Evolutionary conservation across 2,797 vertebrate genomes (phyloP), one percentile per base, ranked within the genome.

Genomic region (Myotis myotis): DNA sequence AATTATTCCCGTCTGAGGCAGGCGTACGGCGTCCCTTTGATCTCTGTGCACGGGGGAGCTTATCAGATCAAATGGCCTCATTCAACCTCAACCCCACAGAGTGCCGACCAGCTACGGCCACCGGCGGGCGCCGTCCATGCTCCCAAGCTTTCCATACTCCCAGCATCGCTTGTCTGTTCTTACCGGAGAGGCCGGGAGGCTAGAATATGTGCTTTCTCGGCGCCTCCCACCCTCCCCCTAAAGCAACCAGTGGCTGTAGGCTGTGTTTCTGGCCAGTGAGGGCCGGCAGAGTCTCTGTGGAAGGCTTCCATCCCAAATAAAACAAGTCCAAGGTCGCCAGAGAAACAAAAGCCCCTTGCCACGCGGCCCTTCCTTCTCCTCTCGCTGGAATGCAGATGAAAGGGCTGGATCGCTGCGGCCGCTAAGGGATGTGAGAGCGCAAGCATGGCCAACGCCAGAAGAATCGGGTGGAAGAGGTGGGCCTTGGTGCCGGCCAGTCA

Each of bases 181-280:
- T 70, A 12, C 9, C 12, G 30, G 0, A 33, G 41, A 92, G 44
- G n/a, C 33, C 78, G 19, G 51, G 47, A 89, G 72, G n/a, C 28
- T n/a, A 71, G 84, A 30, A 13, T n/a, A 20, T 5, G 38, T 57
- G 36, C 57, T 36, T 87, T 82, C 20, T 89, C 5, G 28, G 7
- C 51, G 7, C 16, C 6, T 75, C 6, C 16, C 20, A 47, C 0
- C 2, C 8, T 5, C 0, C 1, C 10, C 7, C 8, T 33, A 17
- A 9, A 78, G n/a, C 23, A 60, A 6, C 0, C 2, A 8, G 13
- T 25, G 41, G 6, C n/a, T 38, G 36, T 3, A 3, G 5, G 11
- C 16, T 64, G 2, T 1, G 64, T 41, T 51, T 68, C 70, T 85
- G 53, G 16, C 5, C 72, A 81, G 0, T 20, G 49, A 68, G 22